Percentiles rank a stretch among this genome's conserved stretches.
These are phyloP conservation scores for Astyanax mexicanus DNA, from an alignment of 2,797 vertebrate species.

Conservation along the genomic window DNA sequence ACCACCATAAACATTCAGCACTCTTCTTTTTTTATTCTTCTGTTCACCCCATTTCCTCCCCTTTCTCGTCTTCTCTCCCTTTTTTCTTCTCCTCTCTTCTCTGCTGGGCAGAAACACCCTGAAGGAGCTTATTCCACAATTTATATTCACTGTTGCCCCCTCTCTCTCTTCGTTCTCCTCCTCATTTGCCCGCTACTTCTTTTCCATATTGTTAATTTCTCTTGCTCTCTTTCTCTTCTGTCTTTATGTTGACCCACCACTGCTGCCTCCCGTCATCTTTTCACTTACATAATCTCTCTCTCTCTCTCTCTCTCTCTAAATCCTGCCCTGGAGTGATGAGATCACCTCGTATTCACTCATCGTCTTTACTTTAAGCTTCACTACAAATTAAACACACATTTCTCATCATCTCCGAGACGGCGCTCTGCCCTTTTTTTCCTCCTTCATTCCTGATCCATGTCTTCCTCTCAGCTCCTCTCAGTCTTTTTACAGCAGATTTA, in stretches of 20 bases:
- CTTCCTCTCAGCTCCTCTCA: background rate
- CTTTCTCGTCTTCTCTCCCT: too few species aligned
- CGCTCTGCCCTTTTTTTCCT: background rate
- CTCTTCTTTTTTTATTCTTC: constrained; percentile 43
- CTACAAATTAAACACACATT: constrained; percentile 9
- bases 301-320: too few species aligned
- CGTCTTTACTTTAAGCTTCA: constrained; percentile 4
- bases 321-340: constrained; percentile 9
- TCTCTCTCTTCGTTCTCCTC: background rate
- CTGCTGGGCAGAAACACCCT: too few species aligned
- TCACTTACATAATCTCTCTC: too few species aligned
- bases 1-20: too few species aligned
- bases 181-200: too few species aligned
- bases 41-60: background rate
- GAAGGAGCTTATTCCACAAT: too few species aligned
- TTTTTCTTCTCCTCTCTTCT: background rate
- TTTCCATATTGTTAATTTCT: background rate
- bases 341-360: background rate
- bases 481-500: background rate
- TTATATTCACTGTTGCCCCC: constrained; percentile 5
- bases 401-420: background rate
- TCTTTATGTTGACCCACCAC: too few species aligned
- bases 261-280: too few species aligned
- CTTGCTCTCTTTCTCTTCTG: background rate
- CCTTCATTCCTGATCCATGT: background rate